Evolutionary conservation across 2,888 invertebrate genomes (phyloP).

Genomic region (Idaea straminata): DNA sequence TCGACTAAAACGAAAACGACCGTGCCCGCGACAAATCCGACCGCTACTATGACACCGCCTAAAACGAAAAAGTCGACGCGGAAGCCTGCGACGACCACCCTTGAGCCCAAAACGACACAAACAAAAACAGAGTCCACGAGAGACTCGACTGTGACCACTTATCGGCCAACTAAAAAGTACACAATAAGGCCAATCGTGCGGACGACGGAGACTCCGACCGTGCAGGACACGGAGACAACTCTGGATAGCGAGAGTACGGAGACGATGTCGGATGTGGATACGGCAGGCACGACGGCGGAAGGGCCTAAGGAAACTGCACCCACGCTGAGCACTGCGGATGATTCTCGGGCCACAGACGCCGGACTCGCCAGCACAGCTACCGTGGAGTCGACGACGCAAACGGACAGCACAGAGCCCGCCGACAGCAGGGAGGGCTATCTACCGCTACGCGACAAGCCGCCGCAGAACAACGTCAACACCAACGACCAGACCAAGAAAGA

Average conservation of each 20-base stretch:
- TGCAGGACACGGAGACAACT: conserved; percentile 71
- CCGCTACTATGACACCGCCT: conserved; percentile 53
- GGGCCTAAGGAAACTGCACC: conserved; percentile 55
- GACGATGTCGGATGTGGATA: conserved; percentile 64
- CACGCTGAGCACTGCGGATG: conserved; percentile 58
- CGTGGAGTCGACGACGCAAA: conserved; percentile 56
- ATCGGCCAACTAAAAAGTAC: conserved; percentile 75
- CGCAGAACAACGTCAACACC: conserved; percentile 74
- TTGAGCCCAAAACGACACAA: conserved; percentile 58
- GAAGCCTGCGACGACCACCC: conserved; percentile 55
- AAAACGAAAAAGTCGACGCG: conserved; percentile 66
- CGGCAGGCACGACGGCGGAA: conserved; percentile 57
- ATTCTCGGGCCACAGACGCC: conserved; percentile 58
- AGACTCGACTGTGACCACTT: conserved; percentile 55
- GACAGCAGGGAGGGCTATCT: conserved; percentile 75
- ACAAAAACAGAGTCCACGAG: conserved; percentile 57
- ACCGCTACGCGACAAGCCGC: conserved; percentile 72
- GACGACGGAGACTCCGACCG: conserved; percentile 62
- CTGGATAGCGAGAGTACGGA: conserved; percentile 75
- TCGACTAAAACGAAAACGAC: conserved; percentile 67
- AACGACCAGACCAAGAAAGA: conserved; percentile 79
- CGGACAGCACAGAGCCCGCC: conserved; percentile 67
- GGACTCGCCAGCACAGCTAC: conserved; percentile 60
- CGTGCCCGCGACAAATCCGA: conserved; percentile 56
- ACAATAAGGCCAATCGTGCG: conserved; percentile 73